Conservation (phyloP, 2,113 vertebrate species). For the Caracal caracal region DNA sequence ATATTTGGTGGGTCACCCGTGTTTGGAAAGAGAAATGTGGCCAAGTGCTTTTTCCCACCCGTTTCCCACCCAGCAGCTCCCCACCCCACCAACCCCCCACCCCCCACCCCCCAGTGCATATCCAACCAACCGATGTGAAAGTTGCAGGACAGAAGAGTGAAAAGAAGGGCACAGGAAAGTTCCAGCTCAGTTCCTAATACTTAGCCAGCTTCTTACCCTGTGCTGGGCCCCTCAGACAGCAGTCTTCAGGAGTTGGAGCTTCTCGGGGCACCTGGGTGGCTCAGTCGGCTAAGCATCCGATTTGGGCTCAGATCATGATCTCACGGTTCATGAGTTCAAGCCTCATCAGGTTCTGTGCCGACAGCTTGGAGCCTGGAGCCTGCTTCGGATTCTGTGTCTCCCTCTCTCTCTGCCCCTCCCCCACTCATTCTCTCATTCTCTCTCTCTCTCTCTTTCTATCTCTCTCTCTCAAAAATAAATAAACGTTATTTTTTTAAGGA, state of each 20-base stretch:
- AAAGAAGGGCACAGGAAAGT: background rate
- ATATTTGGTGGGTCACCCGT: background rate
- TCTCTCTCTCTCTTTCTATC: no score
- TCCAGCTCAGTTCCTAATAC: background rate
- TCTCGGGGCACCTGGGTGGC: background rate
- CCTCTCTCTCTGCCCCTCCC: no score
- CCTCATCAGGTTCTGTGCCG: no score
- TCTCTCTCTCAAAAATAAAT: no score
- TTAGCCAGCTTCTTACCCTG: background rate
- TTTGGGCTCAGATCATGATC: no score
- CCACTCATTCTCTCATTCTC: no score
- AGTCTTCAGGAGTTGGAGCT: background rate
- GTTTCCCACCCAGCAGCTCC: background rate
- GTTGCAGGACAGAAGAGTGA: background rate
- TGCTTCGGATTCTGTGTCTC: no score
- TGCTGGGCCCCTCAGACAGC: background rate
- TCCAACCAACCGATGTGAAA: background rate
- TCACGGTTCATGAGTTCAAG: no score
- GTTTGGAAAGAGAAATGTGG: rapidly evolving
- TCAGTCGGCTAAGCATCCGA: no score
- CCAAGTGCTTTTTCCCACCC: background rate
- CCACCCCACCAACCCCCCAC: no score
- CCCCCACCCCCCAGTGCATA: background rate
- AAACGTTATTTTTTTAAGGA: background rate
- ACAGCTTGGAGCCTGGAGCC: no score